Evolutionary conservation across 2,113 vertebrate species (phyloP), one percentile per base, ranked within the genome.

Genomic region (Etheostoma cragini): DNA sequence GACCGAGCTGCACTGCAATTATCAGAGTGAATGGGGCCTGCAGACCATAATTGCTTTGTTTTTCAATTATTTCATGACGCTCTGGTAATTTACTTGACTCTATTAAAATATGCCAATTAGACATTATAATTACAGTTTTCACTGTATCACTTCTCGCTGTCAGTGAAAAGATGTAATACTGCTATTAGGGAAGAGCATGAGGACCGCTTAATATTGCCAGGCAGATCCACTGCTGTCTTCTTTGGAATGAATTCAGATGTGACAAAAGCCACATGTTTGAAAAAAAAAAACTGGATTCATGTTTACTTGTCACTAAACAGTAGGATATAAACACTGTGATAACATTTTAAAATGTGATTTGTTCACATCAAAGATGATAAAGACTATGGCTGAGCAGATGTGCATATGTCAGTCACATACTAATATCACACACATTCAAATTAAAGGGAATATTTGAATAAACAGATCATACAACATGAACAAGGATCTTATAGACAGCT

Each of bases 121-220:
- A 94, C 91, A 89, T 93, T 93, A 89, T 95, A 95, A 95, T 95
- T 95, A 94, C 89, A 94, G 94, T 95, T 95, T 93, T 94, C 91
- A 94, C 86, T 87, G 91, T 92, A 92, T 93, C 94, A 88, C 83
- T 92, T 93, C 85, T 88, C 76, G 54, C 91, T 88, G 91, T 91
- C 90, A 85, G 53, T 82, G 83, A 83, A 93, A 91, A 92, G 84
- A 92, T 91, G 88, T 88, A 92, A 95, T 91, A 93, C 91, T 82
- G 91, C 84, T 91, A 92, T 93, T 92, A 92, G 57, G 14, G 61
- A 61, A 83, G 83, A 87, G 81, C 50, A 88, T 50, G 33, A 64
- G 35, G 81, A 90, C 81, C 78, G 64, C 88, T 90, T 86, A 74
- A 89, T 81, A 64, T 84, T 79, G 74, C 77, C 64, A 72, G 71